phyloP scores from a whole-genome alignment of 2,113 vertebrate genomes.

The Cettia cetti region DNA sequence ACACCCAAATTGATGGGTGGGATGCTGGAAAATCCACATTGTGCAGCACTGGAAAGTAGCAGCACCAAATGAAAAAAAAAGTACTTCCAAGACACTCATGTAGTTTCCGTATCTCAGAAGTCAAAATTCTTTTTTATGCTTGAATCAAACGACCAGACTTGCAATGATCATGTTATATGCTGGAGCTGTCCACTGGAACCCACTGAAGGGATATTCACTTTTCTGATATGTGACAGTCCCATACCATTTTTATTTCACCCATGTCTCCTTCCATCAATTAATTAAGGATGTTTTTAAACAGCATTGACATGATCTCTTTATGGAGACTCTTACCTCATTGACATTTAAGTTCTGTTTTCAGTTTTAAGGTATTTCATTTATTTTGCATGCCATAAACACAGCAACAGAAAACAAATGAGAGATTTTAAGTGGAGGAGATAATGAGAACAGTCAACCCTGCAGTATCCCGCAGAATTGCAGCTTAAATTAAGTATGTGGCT shows the following conservation, averaged over 20 bases:
- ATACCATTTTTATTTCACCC: not conserved
- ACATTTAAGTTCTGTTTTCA: not conserved
- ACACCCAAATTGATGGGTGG: not conserved
- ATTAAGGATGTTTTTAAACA: not conserved
- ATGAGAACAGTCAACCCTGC: not conserved
- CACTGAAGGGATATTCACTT: not conserved
- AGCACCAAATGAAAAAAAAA: not conserved
- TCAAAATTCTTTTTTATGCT: not conserved
- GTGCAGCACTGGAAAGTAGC: too few relatives aligned
- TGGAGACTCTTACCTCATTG: not conserved
- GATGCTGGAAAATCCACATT: too few relatives aligned
- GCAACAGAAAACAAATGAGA: not conserved
- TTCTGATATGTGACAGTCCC: not conserved
- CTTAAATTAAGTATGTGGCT: not conserved
- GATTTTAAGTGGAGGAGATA: not conserved
- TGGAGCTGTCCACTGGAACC: not conserved
- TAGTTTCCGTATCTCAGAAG: not conserved
- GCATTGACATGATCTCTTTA: not conserved
- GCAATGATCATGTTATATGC: accelerated
- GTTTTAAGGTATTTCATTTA: not conserved
- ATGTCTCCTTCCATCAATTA: not conserved
- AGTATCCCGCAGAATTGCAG: not conserved
- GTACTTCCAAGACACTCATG: not conserved
- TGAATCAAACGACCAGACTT: not conserved
- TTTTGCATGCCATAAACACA: not conserved